Evolutionary conservation across 2,797 vertebrate genomes (phyloP).

Genomic region (Hylomyscus alleni): DNA sequence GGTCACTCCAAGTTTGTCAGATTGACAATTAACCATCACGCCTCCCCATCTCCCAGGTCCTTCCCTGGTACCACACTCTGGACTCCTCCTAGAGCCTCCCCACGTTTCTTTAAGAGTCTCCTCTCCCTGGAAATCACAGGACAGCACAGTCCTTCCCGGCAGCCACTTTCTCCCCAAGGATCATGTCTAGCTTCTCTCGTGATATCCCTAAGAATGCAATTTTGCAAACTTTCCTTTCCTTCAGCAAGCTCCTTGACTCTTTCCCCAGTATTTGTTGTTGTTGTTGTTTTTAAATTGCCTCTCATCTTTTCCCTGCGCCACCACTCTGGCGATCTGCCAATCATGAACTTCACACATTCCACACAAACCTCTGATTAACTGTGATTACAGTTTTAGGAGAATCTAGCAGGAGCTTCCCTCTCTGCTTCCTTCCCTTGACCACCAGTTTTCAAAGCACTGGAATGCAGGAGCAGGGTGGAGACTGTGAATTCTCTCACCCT

Average conservation of each 20-base stretch:
- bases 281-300: background rate
- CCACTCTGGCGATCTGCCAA: background rate
- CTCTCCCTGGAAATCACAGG: background rate
- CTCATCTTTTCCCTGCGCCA: background rate
- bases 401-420: background rate
- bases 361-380: rapidly evolving
- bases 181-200: constrained; percentile 32
- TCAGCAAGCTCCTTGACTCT: background rate
- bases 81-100: background rate
- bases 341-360: too few species aligned
- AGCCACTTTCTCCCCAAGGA: constrained; percentile 1
- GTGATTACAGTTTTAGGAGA: background rate
- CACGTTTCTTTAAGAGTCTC: background rate
- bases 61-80: background rate
- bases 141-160: background rate
- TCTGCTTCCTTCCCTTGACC: background rate
- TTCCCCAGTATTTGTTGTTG: background rate
- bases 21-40: background rate
- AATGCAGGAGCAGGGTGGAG: background rate
- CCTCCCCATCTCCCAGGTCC: background rate
- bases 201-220: constrained; percentile 29
- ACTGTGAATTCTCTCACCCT: background rate
- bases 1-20: background rate
- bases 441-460: background rate
- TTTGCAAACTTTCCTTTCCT: background rate